phyloP scores from a whole-genome alignment of 2,113 vertebrate genomes.

The Empidonax traillii region DNA sequence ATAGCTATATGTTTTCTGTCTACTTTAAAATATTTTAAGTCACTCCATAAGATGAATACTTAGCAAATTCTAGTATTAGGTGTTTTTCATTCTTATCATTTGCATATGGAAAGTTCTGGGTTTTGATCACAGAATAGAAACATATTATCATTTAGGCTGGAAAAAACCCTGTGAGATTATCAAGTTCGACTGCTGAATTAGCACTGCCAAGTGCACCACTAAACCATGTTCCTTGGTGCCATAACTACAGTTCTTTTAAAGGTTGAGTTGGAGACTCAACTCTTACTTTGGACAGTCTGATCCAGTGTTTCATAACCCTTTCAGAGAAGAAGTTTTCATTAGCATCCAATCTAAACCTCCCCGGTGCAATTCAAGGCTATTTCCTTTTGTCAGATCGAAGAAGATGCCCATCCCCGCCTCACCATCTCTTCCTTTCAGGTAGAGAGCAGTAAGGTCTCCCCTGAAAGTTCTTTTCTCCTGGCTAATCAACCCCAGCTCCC shows the following conservation, averaged over 20 bases:
- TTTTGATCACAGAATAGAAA: background rate
- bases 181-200: background rate
- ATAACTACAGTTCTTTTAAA: background rate
- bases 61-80: background rate
- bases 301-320: background rate
- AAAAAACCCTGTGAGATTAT: background rate
- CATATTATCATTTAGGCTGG: background rate
- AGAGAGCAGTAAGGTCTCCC: background rate
- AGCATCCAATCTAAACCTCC: background rate
- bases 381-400: background rate
- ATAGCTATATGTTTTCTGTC: background rate
- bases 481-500: background rate
- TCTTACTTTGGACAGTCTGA: background rate
- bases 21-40: background rate
- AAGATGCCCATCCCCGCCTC: background rate
- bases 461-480: background rate
- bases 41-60: background rate
- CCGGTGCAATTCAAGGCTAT: background rate
- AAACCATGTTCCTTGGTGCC: background rate
- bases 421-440: background rate
- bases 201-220: background rate
- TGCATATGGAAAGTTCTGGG: background rate
- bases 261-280: background rate
- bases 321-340: background rate
- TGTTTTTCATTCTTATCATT: background rate